Percentiles rank a stretch among this genome's conserved stretches.
Conservation (phyloP, 2,888 invertebrate species). For the Chymomyza caudatula region DNA sequence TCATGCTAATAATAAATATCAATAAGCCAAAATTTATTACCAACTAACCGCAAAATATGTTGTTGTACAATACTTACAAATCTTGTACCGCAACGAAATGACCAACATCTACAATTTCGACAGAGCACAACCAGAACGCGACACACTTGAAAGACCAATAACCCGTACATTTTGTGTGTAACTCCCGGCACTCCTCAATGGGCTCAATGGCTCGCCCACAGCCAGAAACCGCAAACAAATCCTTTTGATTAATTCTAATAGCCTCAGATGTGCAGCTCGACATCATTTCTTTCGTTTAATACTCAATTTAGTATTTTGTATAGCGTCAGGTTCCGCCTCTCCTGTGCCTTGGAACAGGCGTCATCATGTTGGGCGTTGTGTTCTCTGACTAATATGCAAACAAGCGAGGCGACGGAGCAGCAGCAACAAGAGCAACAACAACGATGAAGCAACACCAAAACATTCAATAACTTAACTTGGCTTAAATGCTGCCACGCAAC, state of each 20-base stretch:
- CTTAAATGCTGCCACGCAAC: slow-evolving; percentile 51
- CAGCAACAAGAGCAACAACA: slow-evolving; percentile 5
- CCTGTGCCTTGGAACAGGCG: slow-evolving; percentile 15
- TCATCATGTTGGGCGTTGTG: slow-evolving; percentile 32
- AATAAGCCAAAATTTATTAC: slow-evolving; percentile 67
- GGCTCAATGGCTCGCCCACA: slow-evolving; percentile 32
- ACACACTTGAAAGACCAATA: slow-evolving; percentile 1
- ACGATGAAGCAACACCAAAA: slow-evolving; percentile 38
- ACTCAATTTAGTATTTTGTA: slow-evolving; percentile 61
- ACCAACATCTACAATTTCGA: slow-evolving; percentile 6
- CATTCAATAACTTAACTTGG: slow-evolving; percentile 67
- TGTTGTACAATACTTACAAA: slow-evolving; percentile 18
- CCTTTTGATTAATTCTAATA: slow-evolving; percentile 72
- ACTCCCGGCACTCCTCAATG: background rate
- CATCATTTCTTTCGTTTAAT: slow-evolving; percentile 69
- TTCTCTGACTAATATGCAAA: slow-evolving; percentile 69
- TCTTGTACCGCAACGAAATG: slow-evolving; percentile 1
- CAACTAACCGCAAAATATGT: slow-evolving; percentile 48
- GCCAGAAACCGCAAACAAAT: slow-evolving; percentile 57
- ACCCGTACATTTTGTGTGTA: background rate
- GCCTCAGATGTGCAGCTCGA: slow-evolving; percentile 65
- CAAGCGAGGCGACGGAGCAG: slow-evolving; percentile 40
- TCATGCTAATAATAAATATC: slow-evolving; percentile 68
- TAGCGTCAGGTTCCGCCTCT: background rate
- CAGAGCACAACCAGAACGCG: slow-evolving; percentile 6